These are phyloP conservation scores for Erethizon dorsatum DNA, from an alignment of 2,797 vertebrate species.

Conservation along the genomic window DNA sequence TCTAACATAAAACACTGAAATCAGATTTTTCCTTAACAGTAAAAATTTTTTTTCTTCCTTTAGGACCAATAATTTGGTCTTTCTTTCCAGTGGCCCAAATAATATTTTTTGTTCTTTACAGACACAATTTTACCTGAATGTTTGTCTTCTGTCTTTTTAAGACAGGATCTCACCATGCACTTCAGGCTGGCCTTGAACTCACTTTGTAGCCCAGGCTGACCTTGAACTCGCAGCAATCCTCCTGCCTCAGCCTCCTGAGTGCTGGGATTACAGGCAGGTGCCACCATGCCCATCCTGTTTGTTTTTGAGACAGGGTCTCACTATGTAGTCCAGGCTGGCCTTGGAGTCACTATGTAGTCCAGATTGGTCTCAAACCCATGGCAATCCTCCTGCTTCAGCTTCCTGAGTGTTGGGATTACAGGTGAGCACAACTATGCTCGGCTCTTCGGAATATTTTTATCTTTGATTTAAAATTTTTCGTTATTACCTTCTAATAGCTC, in stretches of 20 bases:
- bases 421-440: neutral
- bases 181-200: neutral
- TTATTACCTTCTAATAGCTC: neutral
- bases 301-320: neutral
- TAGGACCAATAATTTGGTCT: neutral
- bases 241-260: neutral
- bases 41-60: slow-evolving; percentile 14
- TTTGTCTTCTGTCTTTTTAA: neutral
- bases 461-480: neutral
- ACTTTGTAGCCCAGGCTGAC: neutral
- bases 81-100: neutral
- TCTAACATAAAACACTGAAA: slow-evolving; percentile 8
- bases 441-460: neutral
- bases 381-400: neutral
- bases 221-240: neutral
- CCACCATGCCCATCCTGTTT: neutral
- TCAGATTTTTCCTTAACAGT: neutral
- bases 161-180: neutral
- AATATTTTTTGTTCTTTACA: slow-evolving; percentile 20
- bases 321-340: neutral
- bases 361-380: neutral
- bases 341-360: neutral
- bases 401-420: neutral
- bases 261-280: neutral
- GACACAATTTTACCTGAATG: neutral